Evolutionary conservation across 2,797 vertebrate species (phyloP), one percentile per base, ranked within the genome.

Genomic region (Anguilla obscura): DNA sequence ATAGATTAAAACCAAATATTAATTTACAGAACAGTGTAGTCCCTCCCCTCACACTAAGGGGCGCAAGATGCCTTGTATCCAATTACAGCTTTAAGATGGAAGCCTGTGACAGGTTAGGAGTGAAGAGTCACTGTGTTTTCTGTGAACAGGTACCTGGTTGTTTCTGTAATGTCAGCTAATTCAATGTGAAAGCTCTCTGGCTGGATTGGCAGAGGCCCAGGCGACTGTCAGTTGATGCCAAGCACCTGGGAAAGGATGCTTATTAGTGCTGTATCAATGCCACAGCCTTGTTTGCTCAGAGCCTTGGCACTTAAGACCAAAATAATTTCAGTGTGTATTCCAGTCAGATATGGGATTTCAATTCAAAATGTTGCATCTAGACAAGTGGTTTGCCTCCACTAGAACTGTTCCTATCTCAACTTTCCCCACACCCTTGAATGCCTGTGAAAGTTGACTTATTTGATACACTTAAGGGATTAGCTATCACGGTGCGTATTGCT

Each of bases 161-260:
- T n/a, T 82, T 82, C 10, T n/a, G 45, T n/a, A 82, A 80, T 63
- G 54, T 76, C 36, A 33, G 84, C 14, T 80, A n/a, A 60, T 80
- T 54, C 10, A 45, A 88, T 88, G 50, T 27, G 54, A 85, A 71
- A 69, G 52, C 66, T 56, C 71, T 80, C 71, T 76, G 52, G 40
- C 40, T 1, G 60, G 83, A 60, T 30, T 58, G 66, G 54, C 84
- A 85, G 21, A 60, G 27, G 50, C 33, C 71, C 86, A 56, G 86
- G 10, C 8, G 27, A 56, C 52, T 79, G 27, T 74, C 54, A 85
- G 84, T 14, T 45, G 36, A 80, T 63, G n/a, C 36, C 87, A 88
- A 24, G 9, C 56, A 50, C 40, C n/a, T 50, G 27, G 50, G 69
- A 36, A 76, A 76, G 69, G 40, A 40, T 27, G 66, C 2, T 84